Base-by-base conservation (phyloP, 2,888 invertebrate genomes). In the Cataglyphis livida region DNA sequence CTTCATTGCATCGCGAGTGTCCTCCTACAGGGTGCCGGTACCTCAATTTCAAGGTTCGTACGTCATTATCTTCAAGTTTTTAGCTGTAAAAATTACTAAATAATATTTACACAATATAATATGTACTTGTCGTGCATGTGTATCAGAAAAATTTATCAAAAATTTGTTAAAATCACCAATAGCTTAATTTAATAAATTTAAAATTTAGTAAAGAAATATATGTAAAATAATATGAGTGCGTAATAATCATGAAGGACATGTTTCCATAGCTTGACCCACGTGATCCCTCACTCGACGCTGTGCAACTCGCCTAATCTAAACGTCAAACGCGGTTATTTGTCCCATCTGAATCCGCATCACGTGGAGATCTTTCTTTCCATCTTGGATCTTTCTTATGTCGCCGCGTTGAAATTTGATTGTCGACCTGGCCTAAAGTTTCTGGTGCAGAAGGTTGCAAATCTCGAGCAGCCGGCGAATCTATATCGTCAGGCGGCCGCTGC, bases 351-450 rank as follows among this genome's bases (percentile, higher is more conserved):
- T 81, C 95, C 95, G 54, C 95, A 95, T 82, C 97, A 97, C 90
- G 95, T 96, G 3, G 96, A 97, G 90, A 96, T 97, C 79, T 95
- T 98, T 74, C 94, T 98, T 68, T 96, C 97, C 90, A 97, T 97
- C 91, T 95, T 99, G 85, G 97, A 98, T 90, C 96, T 97, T 84
- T 98, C 98, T 2, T 97, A 98, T 92, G 96, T 96, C 75, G 96
- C 98, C 82, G 97, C 98, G 0, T 96, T 97, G 93, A 98, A 98
- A 91, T 99, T 99, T 93, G 99, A 99, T 94, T 96, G 97, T 10
- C 96, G 99, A 48, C 99, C 99, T 0, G 99, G 99, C 0, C 95
- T 99, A 28, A 99, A 99, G 94, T 99, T 99, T 94, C 96, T 99
- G 3, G 97, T 98, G 85, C 99, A 99, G 94, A 99, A 99, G 95